phyloP scores from a whole-genome alignment of 2,113 vertebrate genomes.

The Galemys pyrenaicus region DNA sequence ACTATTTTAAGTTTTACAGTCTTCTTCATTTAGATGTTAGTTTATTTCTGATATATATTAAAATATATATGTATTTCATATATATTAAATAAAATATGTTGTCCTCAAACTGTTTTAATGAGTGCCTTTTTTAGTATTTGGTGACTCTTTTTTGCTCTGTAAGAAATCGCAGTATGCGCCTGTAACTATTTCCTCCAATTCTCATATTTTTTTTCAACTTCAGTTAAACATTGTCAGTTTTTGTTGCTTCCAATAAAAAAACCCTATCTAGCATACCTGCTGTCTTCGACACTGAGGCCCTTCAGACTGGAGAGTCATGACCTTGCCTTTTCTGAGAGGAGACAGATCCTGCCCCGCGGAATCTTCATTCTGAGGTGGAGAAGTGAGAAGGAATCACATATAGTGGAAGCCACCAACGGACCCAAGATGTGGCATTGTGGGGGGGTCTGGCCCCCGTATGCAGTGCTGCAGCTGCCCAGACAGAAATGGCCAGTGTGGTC shows the following conservation, averaged over 20 bases:
- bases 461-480: background rate
- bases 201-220: background rate
- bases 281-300: background rate
- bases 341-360: background rate
- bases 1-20: background rate
- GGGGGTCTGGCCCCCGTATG: background rate
- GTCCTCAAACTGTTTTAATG: background rate
- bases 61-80: background rate
- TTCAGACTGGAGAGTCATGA: background rate
- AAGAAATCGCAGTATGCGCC: background rate
- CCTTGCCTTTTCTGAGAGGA: background rate
- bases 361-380: background rate
- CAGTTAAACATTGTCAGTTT: background rate
- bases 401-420: background rate
- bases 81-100: background rate
- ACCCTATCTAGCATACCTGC: too few relatives aligned
- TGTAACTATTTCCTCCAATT: background rate
- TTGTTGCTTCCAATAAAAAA: background rate
- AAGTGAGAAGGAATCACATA: background rate
- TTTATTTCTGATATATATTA: background rate
- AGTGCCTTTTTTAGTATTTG: background rate
- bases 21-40: conserved; percentile 6
- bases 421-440: background rate
- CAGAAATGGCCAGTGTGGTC: background rate
- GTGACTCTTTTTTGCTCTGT: background rate